phyloP scores from a whole-genome alignment of 2,888 invertebrate species.

The Oxyteleia sp. region DNA sequence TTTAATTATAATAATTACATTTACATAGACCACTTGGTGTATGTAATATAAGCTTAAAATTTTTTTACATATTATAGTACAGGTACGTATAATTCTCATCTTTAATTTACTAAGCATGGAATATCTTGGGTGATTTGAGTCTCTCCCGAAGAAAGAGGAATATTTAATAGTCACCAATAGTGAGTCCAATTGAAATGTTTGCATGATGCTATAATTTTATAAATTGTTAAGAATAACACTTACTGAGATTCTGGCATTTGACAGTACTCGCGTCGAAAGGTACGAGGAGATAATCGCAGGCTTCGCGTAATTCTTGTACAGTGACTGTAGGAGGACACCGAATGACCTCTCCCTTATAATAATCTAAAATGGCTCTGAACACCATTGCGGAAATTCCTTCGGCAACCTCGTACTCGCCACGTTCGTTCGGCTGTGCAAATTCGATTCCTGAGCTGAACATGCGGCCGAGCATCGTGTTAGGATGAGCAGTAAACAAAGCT shows the following conservation, averaged over 20 bases:
- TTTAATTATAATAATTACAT: too few relatives aligned
- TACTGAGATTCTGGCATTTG: conserved; percentile 98
- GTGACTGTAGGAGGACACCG: conserved; percentile 98
- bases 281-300: conserved; percentile 99
- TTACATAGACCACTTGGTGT: too few relatives aligned
- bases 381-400: conserved; percentile 98
- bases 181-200: too few relatives aligned
- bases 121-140: too few relatives aligned
- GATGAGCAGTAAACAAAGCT: conserved; percentile 96
- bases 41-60: too few relatives aligned
- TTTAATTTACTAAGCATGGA: too few relatives aligned
- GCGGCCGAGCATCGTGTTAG: conserved; percentile 99
- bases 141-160: too few relatives aligned
- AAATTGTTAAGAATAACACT: too few relatives aligned
- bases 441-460: conserved; percentile 98
- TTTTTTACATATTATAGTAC: too few relatives aligned
- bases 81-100: too few relatives aligned
- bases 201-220: too few relatives aligned
- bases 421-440: conserved; percentile 97
- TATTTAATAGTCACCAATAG: too few relatives aligned
- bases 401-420: conserved; percentile 98
- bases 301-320: conserved; percentile 98
- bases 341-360: conserved; percentile 96
- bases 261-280: conserved; percentile 99
- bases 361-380: conserved; percentile 98